Conservation (phyloP, 2,888 invertebrate genomes). For the Ophioninae sp. region DNA sequence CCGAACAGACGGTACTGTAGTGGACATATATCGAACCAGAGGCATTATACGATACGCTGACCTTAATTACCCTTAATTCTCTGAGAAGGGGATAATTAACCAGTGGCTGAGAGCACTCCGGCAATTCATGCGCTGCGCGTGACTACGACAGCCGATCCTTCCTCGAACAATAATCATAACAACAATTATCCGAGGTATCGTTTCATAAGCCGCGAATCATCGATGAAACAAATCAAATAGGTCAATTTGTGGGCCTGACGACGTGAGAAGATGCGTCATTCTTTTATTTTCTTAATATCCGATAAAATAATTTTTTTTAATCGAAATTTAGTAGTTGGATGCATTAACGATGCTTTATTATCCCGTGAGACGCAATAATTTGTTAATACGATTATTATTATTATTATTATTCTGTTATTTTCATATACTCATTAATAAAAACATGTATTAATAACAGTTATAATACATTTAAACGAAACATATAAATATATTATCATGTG, state of each 20-base stretch:
- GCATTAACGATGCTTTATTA: neutral
- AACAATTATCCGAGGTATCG: conserved; percentile 17
- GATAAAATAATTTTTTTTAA: neutral
- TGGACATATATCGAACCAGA: conserved; percentile 19
- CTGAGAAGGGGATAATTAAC: conserved; percentile 65
- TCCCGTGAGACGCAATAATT: neutral
- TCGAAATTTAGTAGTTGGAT: neutral
- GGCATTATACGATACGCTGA: conserved; percentile 56
- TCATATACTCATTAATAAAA: too few species aligned
- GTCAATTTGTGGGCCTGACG: neutral
- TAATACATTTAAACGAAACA: too few species aligned
- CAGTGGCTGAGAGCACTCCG: conserved; percentile 43
- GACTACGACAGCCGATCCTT: conserved; percentile 45
- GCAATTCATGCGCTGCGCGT: conserved; percentile 35
- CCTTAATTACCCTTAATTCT: conserved; percentile 67
- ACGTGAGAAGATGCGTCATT: neutral
- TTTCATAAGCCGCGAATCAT: neutral
- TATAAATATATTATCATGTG: too few species aligned
- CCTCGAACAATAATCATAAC: conserved; percentile 37
- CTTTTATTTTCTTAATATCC: neutral
- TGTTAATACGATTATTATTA: neutral
- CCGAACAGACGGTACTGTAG: conserved; percentile 12
- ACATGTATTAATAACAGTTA: too few species aligned
- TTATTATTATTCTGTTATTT: too few species aligned
- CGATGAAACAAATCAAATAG: neutral